A percentile compares a stretch with the other conserved stretches of the same genome.
These are phyloP conservation scores for Clarias platycephalus DNA, from an alignment of 2,797 vertebrate species.

Conservation along the genomic window DNA sequence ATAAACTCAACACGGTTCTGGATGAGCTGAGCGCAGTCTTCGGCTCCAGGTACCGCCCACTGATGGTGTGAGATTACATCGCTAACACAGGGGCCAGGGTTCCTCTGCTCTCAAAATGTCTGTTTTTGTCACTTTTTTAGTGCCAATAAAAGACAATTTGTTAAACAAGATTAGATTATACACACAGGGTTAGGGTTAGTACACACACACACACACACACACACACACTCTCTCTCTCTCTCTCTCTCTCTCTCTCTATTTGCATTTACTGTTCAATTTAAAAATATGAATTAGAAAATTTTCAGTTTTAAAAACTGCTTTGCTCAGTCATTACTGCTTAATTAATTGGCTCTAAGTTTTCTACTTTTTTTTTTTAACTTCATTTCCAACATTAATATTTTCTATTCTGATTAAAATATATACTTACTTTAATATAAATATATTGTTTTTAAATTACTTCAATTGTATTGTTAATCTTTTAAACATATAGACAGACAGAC, in stretches of 20 bases:
- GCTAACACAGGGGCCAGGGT: background rate
- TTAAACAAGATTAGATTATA: background rate
- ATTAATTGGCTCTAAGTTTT: background rate
- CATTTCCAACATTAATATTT: background rate
- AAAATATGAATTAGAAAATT: background rate
- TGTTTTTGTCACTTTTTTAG: background rate
- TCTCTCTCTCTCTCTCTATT: too few species aligned
- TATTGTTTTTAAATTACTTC: background rate
- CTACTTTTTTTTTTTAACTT: background rate
- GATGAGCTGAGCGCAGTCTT: slow-evolving; percentile 90
- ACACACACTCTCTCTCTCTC: too few species aligned
- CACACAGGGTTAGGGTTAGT: too few species aligned
- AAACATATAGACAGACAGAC: too few species aligned
- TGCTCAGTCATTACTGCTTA: background rate
- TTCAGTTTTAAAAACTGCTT: background rate
- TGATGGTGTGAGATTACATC: background rate
- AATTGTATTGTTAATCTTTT: too few species aligned
- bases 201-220: background rate
- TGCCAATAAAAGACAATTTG: background rate
- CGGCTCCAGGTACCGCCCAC: slow-evolving; percentile 82
- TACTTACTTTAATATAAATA: too few species aligned
- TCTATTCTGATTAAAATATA: background rate
- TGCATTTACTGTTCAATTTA: background rate
- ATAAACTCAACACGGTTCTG: slow-evolving; percentile 88
- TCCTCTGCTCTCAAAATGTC: background rate